Evolutionary conservation across 2,113 vertebrate genomes (phyloP), one percentile per base, ranked within the genome.

Genomic region (Scopus umbretta): DNA sequence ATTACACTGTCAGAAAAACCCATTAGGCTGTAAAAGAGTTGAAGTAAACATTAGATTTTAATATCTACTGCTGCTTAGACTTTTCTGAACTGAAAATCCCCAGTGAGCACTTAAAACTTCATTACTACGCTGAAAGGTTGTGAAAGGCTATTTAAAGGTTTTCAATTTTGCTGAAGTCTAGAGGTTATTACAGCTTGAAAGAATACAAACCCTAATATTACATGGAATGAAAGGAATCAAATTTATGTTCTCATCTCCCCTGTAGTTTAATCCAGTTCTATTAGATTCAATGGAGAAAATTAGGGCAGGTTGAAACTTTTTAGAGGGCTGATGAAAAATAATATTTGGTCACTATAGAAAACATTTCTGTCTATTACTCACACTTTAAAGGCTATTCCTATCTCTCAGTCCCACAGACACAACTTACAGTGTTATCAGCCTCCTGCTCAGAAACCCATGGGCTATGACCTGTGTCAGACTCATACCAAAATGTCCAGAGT

Each of bases 141-240:
- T 98, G 98, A 98, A 98, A 98, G 98, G 97, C 98, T 98, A 98
- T 98, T 98, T 98, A 98, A 98, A 98, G 98, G 98, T 98, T 98
- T 98, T 98, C 98, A 98, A 98, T 98, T 98, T 98, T 98, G 97
- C 95, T 98, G 97, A 97, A 98, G 98, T 98, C 97, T 98, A 98
- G 98, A 98, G 97, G 97, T 98, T 98, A 98, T 98, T 98, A 98
- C 96, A 97, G 98, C 95, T 96, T 96, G 97, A 98, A 98, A 98
- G 97, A 98, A 98, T 97, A 98, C 98, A 98, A 97, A 98, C 96
- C 97, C 97, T 98, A 98, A 98, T 98, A 98, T 98, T 98, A 98
- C 98, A 98, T 97, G 97, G 96, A 98, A 98, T 94, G 98, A 98
- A 98, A 98, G 96, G 97, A 97, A 98, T 97, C 96, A 97, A 98